A percentile compares a stretch with the other conserved stretches of the same genome.
These are phyloP conservation scores for Protula sp. DNA, from an alignment of 2,888 invertebrate species.

Conservation along the genomic window DNA sequence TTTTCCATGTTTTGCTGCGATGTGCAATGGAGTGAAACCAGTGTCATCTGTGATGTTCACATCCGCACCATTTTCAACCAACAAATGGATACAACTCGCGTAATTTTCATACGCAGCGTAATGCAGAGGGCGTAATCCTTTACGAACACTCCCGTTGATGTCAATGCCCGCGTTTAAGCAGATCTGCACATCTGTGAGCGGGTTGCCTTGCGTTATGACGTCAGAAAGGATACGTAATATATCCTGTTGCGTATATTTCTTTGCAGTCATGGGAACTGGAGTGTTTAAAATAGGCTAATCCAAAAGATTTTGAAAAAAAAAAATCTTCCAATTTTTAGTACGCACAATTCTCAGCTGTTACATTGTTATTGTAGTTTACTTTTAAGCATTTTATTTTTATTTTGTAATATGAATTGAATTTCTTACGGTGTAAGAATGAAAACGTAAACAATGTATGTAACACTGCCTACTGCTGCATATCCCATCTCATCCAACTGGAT, in stretches of 20 bases:
- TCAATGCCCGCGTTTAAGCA: conserved; percentile 69
- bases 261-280: no score
- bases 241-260: conserved; percentile 11
- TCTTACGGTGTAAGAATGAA: no score
- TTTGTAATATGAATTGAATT: no score
- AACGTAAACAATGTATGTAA: no score
- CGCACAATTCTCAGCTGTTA: no score
- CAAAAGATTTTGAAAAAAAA: no score
- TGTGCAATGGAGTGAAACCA: conserved; percentile 83
- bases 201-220: conserved; percentile 80
- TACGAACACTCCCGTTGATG: conserved; percentile 63
- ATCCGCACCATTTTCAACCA: conserved; percentile 64
- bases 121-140: conserved; percentile 82
- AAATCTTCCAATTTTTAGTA: no score
- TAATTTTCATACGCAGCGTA: conserved; percentile 85
- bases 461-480: no score
- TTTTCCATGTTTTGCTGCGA: conserved; percentile 78
- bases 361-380: no score
- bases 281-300: no score
- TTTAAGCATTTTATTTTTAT: no score
- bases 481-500: no score
- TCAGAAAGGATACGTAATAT: conserved; percentile 81
- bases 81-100: conserved; percentile 69
- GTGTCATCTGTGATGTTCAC: conserved; percentile 69
- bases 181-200: conserved; percentile 79